Conservation (phyloP, 2,888 invertebrate genomes). For the Melieria omissa region DNA sequence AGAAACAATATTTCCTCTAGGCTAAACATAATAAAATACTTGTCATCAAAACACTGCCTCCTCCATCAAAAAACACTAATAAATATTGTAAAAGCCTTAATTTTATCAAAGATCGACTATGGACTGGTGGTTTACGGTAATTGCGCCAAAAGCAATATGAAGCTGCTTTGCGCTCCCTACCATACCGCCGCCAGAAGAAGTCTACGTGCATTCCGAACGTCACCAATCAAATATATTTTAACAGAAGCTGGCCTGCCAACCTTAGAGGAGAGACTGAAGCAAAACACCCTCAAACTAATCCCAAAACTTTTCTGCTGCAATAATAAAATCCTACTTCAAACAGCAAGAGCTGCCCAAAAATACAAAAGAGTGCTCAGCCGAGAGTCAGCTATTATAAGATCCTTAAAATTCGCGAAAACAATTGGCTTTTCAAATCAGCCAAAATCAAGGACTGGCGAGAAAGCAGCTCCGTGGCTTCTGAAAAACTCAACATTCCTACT, state of each 20-base stretch:
- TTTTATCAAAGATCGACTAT: neutral
- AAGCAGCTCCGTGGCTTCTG: neutral
- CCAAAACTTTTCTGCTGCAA: neutral
- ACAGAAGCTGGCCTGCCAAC: neutral
- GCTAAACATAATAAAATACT: neutral
- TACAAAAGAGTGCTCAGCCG: neutral
- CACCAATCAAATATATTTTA: too few species aligned
- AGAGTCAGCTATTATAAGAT: neutral
- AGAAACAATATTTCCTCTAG: conserved; percentile 1
- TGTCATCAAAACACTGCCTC: neutral
- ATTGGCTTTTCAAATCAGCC: neutral
- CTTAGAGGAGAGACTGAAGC: neutral
- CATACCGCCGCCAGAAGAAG: too few species aligned
- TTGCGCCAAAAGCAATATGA: neutral
- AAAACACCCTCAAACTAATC: neutral
- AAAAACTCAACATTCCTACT: neutral
- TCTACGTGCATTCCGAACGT: too few species aligned
- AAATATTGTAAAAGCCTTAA: neutral
- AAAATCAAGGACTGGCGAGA: neutral
- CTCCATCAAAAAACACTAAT: neutral
- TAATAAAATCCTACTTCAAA: neutral
- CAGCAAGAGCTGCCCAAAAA: neutral
- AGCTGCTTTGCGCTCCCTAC: neutral
- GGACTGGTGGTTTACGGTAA: neutral
- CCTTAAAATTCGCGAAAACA: neutral